Percentiles rank a stretch among this genome's conserved stretches.
phyloP scores from a whole-genome alignment of 2,888 invertebrate genomes.

The Linyphia triangularis region DNA sequence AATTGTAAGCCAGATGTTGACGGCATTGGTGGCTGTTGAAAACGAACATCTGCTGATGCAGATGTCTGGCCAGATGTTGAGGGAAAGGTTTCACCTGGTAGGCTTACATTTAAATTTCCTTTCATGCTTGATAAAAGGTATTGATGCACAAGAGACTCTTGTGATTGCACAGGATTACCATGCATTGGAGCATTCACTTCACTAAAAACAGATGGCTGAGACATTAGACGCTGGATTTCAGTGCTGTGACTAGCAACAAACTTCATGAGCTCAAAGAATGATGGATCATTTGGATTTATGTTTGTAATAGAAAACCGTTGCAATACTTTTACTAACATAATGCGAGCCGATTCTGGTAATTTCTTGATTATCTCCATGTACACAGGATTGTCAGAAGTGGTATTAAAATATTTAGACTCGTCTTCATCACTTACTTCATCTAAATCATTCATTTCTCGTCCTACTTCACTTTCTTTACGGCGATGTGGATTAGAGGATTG shows the following conservation, averaged over 20 bases:
- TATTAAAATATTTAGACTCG: slow-evolving; percentile 57
- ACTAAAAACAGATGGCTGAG: background rate
- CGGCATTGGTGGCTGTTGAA: background rate
- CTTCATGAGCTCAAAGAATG: slow-evolving; percentile 36
- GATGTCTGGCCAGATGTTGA: background rate
- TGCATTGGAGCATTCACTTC: background rate
- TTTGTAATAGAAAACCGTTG: slow-evolving; percentile 24
- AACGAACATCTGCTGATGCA: background rate
- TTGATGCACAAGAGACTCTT: slow-evolving; percentile 13
- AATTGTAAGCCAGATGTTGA: background rate
- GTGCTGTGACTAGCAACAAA: slow-evolving; percentile 29
- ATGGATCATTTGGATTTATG: slow-evolving; percentile 20
- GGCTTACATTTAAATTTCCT: background rate
- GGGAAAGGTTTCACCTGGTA: background rate
- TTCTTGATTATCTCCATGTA: slow-evolving; percentile 19
- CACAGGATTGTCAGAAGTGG: background rate
- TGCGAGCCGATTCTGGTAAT: slow-evolving; percentile 28
- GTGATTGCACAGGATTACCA: background rate
- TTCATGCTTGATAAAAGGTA: slow-evolving; percentile 6
- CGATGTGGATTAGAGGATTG: background rate
- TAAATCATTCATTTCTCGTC: slow-evolving; percentile 24
- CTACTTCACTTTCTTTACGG: background rate
- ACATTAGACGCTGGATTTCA: slow-evolving; percentile 32
- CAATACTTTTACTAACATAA: slow-evolving; percentile 30
- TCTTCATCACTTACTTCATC: slow-evolving; percentile 71